Evolutionary conservation across 2,113 vertebrate genomes (phyloP).

Genomic region (Tauraco erythrolophus): DNA sequence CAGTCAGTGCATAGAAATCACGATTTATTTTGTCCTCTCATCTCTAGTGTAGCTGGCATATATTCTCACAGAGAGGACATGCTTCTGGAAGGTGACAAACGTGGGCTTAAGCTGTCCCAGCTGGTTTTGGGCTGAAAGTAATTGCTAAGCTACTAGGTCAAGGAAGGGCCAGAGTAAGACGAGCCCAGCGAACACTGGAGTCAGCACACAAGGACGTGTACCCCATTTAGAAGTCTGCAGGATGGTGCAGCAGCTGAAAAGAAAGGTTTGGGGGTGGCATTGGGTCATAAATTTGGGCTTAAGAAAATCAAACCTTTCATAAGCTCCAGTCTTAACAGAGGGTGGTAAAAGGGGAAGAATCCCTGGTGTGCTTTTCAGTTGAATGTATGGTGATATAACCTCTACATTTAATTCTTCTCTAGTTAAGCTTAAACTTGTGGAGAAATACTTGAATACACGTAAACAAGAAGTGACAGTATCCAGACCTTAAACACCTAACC

Average conservation of each 20-base stretch:
- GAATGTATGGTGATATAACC: background rate
- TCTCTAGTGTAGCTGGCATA: background rate
- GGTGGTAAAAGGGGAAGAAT: background rate
- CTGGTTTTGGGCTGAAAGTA: background rate
- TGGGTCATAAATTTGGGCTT: background rate
- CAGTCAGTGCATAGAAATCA: background rate
- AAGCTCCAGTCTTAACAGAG: background rate
- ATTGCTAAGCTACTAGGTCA: background rate
- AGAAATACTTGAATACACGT: constrained; percentile 1
- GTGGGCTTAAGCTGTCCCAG: background rate
- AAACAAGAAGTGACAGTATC: constrained; percentile 19
- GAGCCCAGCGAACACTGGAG: fast-evolving
- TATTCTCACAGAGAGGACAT: background rate
- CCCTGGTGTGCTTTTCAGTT: background rate
- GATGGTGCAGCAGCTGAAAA: background rate
- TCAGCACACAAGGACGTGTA: fast-evolving
- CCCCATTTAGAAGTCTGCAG: background rate
- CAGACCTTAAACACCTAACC: background rate
- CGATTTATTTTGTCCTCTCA: background rate
- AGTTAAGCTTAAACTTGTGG: background rate
- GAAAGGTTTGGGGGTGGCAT: background rate
- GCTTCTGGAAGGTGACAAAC: background rate
- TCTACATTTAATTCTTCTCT: background rate
- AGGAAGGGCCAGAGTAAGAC: background rate
- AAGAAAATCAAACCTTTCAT: background rate